Evolutionary conservation across 2,797 vertebrate genomes (phyloP).

Genomic region (Anomalospiza imberbis): DNA sequence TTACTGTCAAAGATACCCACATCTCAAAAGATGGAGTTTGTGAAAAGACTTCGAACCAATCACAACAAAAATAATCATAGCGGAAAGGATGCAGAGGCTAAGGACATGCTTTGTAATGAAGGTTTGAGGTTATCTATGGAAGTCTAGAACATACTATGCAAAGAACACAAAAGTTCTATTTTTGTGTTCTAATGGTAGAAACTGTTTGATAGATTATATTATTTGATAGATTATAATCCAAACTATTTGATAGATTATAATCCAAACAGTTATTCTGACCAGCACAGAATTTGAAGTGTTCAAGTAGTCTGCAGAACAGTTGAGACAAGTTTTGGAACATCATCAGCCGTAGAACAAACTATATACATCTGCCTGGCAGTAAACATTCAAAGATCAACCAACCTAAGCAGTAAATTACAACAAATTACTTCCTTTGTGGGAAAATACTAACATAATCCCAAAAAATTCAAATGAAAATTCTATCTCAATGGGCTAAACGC

Average conservation of each 20-base stretch:
- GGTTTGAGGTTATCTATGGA: neutral
- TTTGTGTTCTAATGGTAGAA: neutral
- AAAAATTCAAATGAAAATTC: neutral
- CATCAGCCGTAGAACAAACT: neutral
- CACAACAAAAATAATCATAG: neutral
- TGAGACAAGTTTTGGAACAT: neutral
- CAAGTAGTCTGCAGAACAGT: neutral
- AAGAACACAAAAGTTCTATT: neutral
- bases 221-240: neutral
- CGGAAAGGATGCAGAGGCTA: neutral
- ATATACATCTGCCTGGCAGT: neutral
- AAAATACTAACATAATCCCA: neutral
- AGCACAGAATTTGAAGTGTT: neutral
- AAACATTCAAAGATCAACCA: neutral
- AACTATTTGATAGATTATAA: neutral
- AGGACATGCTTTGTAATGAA: neutral
- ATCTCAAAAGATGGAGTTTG: neutral
- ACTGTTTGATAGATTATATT: neutral
- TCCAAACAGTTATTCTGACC: neutral
- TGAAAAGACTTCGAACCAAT: neutral
- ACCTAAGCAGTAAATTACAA: neutral
- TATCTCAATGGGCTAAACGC: neutral
- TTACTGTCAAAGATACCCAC: neutral
- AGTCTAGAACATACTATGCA: neutral
- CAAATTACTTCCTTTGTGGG: neutral